Percentiles rank a stretch among this genome's conserved stretches.
Evolutionary conservation across 2,797 vertebrate genomes (phyloP).

Genomic region (Gorsachius magnificus): DNA sequence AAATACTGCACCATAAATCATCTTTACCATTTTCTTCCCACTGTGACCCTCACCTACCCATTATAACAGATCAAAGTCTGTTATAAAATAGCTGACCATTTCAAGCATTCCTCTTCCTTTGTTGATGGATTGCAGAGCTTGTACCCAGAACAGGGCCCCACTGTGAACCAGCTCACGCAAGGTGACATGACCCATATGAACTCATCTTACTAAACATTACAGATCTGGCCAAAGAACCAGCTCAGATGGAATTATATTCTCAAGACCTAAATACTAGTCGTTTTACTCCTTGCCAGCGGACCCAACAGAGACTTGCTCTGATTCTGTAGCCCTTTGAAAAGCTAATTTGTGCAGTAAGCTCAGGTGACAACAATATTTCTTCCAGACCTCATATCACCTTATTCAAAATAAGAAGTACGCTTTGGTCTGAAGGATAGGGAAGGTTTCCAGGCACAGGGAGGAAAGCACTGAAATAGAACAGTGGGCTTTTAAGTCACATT

Average conservation of each 20-base stretch:
- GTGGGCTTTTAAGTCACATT: constrained; percentile 31
- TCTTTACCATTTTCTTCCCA: neutral
- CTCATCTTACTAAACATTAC: neutral
- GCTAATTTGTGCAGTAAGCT: neutral
- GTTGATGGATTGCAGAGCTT: neutral
- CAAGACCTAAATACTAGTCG: neutral
- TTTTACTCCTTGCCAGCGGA: neutral
- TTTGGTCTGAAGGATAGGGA: constrained; percentile 2
- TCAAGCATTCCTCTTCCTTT: neutral
- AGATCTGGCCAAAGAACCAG: neutral
- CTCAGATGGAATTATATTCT: constrained; percentile 19
- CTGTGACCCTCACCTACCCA: neutral
- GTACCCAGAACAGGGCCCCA: neutral
- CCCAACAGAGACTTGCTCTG: neutral
- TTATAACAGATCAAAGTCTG: neutral
- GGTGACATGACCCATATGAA: neutral
- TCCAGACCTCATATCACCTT: neutral
- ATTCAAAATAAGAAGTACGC: neutral
- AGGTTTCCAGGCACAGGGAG: neutral
- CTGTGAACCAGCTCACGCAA: neutral
- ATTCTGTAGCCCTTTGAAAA: neutral
- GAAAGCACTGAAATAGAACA: neutral
- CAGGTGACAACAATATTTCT: neutral
- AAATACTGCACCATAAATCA: neutral
- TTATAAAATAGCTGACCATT: neutral